Base-by-base conservation (phyloP, 2,113 vertebrate genomes). In the Galeopterus variegatus region DNA sequence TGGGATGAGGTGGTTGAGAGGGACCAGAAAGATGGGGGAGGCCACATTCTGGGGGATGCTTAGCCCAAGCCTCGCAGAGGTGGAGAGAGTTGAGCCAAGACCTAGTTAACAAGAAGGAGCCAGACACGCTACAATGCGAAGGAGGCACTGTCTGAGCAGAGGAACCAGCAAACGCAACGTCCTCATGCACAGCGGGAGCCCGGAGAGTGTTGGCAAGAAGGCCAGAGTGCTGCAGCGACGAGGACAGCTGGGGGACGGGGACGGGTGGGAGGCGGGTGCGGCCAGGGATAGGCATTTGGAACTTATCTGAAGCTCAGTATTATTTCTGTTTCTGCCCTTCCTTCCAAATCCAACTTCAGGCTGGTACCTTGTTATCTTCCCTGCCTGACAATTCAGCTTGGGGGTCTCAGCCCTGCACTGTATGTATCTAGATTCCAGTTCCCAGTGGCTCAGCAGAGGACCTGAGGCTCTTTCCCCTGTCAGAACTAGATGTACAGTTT, bases 191-290 rank as follows among this genome's bases (percentile, higher is more conserved):
- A 45, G 45, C 0, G 2, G 10, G n/a, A 77, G 69, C n/a, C 18
- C 2, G 0, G 36, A 45, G 62, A 19, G 24, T 75, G 41, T 23
- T 13, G 24, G 21, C 0, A 1, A 41, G 73, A 48, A 52, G 73
- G 8, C 31, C 26, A 11, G 36, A 2, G 0, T 10, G n/a, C 54
- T 26, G 4, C 23, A 31, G 50, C 0, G 3, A 62, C 0, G 28
- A 28, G 1, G 19, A n/a, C 3, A n/a, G 6, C 5, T 8, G 21
- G 36, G 15, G 58, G 72, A 28, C 8, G 5, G 6, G 26, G 28
- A 36, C 9, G 28, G 31, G 76, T n/a, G 54, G n/a, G 60, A 69
- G 36, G 58, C 19, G 5, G 41, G 41, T 13, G 62, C 21, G 62
- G 31, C 41, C 36, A 48, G 75, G 17, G 23, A 12, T 33, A 80